Evolutionary conservation across 2,797 vertebrate genomes (phyloP).

Genomic region (Sarcophilus harrisii): DNA sequence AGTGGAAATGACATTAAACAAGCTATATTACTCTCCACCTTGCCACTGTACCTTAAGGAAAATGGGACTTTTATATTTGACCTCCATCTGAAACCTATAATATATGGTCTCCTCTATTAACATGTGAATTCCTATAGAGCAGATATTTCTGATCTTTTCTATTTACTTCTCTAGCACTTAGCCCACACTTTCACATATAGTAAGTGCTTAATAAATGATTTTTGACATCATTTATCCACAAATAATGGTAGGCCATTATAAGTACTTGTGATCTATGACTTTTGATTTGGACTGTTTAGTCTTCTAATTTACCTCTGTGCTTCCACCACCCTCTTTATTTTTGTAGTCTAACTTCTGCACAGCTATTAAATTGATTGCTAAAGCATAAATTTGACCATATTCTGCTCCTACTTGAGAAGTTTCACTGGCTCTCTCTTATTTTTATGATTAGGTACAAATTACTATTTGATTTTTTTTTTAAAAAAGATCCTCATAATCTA

Average conservation of each 20-base stretch:
- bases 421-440: not conserved
- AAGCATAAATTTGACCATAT: not conserved
- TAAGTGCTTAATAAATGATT: not conserved
- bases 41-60: not conserved
- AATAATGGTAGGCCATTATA: not conserved
- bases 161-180: not conserved
- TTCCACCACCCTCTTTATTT: not conserved
- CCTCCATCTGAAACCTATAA: not conserved
- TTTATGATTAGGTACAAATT: not conserved
- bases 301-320: not conserved
- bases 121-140: not conserved
- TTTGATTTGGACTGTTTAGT: not conserved
- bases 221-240: not conserved
- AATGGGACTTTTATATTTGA: not conserved
- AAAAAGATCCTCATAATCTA: not conserved
- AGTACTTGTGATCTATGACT: not conserved
- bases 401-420: not conserved
- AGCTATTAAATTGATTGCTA: not conserved
- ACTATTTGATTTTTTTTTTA: not conserved
- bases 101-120: not conserved
- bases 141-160: not conserved
- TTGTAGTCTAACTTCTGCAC: not conserved
- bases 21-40: not conserved
- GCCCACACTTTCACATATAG: not conserved
- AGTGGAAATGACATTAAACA: not conserved